These are phyloP conservation scores for Pseudoips prasinana DNA, from an alignment of 2,888 invertebrate species.

Conservation along the genomic window DNA sequence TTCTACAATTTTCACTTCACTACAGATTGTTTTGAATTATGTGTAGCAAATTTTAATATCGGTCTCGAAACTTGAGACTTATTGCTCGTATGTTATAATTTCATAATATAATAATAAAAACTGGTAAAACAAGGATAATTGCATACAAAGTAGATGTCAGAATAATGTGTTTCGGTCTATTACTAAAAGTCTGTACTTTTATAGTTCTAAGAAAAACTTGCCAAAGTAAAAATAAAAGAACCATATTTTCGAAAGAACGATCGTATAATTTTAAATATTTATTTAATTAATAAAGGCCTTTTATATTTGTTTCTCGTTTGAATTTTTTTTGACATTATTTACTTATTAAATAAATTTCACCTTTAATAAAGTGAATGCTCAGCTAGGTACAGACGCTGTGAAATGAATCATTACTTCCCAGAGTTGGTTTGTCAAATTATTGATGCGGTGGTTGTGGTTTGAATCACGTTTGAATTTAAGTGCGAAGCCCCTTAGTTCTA, in stretches of 20 bases:
- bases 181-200: constrained; percentile 51
- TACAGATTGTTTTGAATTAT: too few species aligned
- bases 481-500: constrained; percentile 63
- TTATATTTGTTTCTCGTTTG: too few species aligned
- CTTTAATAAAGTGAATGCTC: constrained; percentile 47
- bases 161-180: constrained; percentile 29
- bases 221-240: constrained; percentile 30
- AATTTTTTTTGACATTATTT: too few species aligned
- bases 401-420: constrained; percentile 50
- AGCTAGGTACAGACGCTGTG: constrained; percentile 60
- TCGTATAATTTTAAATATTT: too few species aligned
- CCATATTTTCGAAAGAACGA: neutral
- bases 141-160: constrained; percentile 25
- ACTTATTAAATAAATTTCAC: too few species aligned
- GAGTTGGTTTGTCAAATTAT: constrained; percentile 75
- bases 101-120: constrained; percentile 7
- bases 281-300: too few species aligned
- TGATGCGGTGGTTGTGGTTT: constrained; percentile 83
- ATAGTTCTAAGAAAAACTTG: too few species aligned
- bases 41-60: too few species aligned
- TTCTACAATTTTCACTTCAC: too few species aligned
- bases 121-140: constrained; percentile 17
- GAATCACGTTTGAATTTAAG: constrained; percentile 80
- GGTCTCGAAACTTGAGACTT: too few species aligned
- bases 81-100: constrained; percentile 1